Conservation (phyloP, 2,797 vertebrate genomes). For the Myotis daubentonii region DNA sequence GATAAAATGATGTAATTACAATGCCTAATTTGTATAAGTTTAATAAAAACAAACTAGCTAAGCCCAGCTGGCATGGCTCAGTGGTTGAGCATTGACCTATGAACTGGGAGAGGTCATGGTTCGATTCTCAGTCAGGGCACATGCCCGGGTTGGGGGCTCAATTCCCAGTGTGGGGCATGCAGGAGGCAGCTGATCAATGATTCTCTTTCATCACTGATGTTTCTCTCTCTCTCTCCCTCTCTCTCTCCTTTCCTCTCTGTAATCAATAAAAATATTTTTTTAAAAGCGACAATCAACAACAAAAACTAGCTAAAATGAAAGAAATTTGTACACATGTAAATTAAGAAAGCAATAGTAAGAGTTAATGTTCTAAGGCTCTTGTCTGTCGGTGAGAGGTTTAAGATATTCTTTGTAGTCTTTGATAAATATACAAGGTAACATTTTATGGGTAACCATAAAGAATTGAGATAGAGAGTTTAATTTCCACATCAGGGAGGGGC, state of each 20-base stretch:
- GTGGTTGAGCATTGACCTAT: too few species aligned
- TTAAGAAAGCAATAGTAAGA: background rate
- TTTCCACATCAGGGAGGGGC: background rate
- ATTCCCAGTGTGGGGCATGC: too few species aligned
- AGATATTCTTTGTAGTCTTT: background rate
- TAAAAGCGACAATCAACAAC: too few species aligned
- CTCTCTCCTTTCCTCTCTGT: too few species aligned
- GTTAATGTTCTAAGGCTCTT: background rate
- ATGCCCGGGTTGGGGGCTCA: too few species aligned
- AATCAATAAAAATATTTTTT: too few species aligned
- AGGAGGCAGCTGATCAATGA: too few species aligned
- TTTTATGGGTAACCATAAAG: background rate
- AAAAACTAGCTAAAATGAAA: background rate
- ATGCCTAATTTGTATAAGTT: background rate
- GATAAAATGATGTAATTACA: background rate
- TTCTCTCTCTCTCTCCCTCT: too few species aligned
- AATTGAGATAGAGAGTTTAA: background rate
- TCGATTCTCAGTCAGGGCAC: too few species aligned
- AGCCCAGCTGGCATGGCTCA: too few species aligned
- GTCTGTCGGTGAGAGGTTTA: background rate
- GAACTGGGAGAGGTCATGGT: too few species aligned
- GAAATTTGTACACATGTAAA: background rate
- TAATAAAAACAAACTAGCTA: background rate
- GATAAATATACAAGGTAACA: conserved; percentile 11
- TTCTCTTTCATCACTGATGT: too few species aligned